A percentile compares a stretch with the other conserved stretches of the same genome.
phyloP scores from a whole-genome alignment of 2,888 invertebrate genomes.

The Troglohyphantes excavatus region DNA sequence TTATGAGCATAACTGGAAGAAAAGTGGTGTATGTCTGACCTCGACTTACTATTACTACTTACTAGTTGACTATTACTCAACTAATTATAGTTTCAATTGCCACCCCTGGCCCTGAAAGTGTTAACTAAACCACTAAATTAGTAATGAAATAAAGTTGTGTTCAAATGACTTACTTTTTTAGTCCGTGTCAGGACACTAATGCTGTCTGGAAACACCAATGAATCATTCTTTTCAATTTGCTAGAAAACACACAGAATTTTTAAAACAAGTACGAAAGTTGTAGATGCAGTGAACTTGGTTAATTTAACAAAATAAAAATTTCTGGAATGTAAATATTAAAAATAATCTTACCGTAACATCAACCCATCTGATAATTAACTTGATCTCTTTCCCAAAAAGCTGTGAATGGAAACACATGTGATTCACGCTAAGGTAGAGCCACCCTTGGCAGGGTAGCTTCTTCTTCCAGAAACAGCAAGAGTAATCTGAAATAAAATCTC shows the following conservation, averaged over 20 bases:
- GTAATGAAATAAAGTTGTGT: no score
- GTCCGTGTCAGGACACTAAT: constrained; percentile 93
- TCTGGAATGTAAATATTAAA: not conserved
- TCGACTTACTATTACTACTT: no score
- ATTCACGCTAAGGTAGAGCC: constrained; percentile 97
- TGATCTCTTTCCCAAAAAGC: constrained; percentile 94
- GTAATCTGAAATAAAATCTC: constrained; percentile 83
- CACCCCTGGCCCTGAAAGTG: no score
- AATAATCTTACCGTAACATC: constrained; percentile 88
- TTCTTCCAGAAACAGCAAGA: constrained; percentile 94
- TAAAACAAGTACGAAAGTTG: constrained; percentile 3
- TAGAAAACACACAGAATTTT: constrained; percentile 67
- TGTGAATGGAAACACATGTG: constrained; percentile 98
- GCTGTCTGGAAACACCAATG: constrained; percentile 89
- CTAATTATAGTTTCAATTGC: no score
- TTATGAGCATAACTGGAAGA: no score
- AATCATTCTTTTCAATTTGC: constrained; percentile 83
- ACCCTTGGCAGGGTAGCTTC: constrained; percentile 96
- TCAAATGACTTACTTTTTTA: constrained; percentile 85
- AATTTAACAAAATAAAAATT: constrained; percentile 20
- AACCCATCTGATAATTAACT: constrained; percentile 93
- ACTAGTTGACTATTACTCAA: no score
- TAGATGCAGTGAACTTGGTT: not conserved
- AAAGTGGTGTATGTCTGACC: no score
- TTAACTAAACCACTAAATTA: no score